Evolutionary conservation across 2,888 invertebrate species (phyloP).

Genomic region (Scaptomyza tumidula): DNA sequence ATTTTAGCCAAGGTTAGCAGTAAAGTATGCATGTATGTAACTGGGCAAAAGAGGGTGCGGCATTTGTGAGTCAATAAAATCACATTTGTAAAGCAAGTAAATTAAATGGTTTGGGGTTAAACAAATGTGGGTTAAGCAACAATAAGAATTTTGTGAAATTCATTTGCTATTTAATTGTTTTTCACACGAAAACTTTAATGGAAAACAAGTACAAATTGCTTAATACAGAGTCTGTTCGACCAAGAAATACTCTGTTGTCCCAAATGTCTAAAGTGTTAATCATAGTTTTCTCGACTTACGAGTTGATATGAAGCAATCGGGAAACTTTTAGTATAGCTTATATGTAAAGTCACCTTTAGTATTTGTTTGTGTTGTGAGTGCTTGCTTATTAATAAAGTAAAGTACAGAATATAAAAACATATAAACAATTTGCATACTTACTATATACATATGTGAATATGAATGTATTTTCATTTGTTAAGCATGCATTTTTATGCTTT

Average conservation of each 20-base stretch:
- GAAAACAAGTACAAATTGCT: background rate
- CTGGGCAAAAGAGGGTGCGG: conserved; percentile 13
- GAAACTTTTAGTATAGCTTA: no score
- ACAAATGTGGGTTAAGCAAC: background rate
- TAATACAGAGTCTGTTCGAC: background rate
- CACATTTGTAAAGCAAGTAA: conserved; percentile 12
- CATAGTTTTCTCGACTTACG: no score
- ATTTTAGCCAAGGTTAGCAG: conserved; percentile 3
- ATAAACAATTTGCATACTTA: no score
- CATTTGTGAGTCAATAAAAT: conserved; percentile 24
- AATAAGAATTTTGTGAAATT: conserved; percentile 3
- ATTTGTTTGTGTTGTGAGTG: no score
- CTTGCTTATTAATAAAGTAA: no score
- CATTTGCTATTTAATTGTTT: conserved; percentile 18
- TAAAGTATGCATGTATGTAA: background rate
- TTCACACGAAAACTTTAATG: conserved; percentile 18
- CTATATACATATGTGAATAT: no score
- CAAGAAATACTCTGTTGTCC: background rate
- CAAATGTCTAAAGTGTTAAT: no score
- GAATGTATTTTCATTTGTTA: no score
- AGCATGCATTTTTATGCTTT: no score
- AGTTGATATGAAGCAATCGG: no score
- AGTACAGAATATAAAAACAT: no score
- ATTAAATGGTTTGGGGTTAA: conserved; percentile 15
- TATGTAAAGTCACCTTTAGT: no score